phyloP scores from a whole-genome alignment of 92 coral and sea anemone species.

The Bergia sp. region DNA sequence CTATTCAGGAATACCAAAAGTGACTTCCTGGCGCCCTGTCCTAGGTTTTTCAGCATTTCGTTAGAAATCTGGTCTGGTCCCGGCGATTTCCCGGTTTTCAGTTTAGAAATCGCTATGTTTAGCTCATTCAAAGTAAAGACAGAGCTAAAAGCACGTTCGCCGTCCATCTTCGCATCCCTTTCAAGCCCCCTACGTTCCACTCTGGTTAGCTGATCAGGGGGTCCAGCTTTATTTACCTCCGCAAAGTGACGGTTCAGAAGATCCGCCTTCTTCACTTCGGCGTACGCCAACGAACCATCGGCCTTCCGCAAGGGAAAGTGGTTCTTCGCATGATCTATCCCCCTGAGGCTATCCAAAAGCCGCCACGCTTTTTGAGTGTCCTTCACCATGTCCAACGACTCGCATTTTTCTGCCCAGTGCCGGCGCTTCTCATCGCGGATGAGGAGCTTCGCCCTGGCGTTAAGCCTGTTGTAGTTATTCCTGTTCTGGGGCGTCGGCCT shows the following conservation, averaged over 20 bases:
- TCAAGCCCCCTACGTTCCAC: slow-evolving; percentile 10
- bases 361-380: not conserved
- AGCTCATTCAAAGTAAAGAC: slow-evolving; percentile 3
- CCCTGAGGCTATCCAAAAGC: slow-evolving; percentile 22
- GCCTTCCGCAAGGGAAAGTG: slow-evolving; percentile 9
- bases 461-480: not conserved
- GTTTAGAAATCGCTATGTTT: slow-evolving; percentile 8
- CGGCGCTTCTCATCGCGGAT: slow-evolving; percentile 1
- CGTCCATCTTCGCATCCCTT: not conserved
- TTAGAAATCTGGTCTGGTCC: slow-evolving; percentile 23
- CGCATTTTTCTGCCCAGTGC: not conserved
- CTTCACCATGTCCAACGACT: not conserved
- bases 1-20: slow-evolving; percentile 25
- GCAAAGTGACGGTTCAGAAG: slow-evolving; percentile 25
- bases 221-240: slow-evolving; percentile 21
- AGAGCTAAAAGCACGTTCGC: not conserved
- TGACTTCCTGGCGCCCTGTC: slow-evolving; percentile 9
- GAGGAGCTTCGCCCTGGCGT: not conserved
- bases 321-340: slow-evolving; percentile 14
- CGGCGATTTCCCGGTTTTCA: slow-evolving; percentile 11
- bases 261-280: slow-evolving; percentile 19
- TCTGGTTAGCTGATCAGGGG: slow-evolving; percentile 14
- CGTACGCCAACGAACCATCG: not conserved
- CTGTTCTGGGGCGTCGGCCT: slow-evolving; percentile 1
- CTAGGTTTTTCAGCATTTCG: slow-evolving; percentile 16